phyloP scores from a whole-genome alignment of 2,113 vertebrate species.

The Oenanthe oenanthe region DNA sequence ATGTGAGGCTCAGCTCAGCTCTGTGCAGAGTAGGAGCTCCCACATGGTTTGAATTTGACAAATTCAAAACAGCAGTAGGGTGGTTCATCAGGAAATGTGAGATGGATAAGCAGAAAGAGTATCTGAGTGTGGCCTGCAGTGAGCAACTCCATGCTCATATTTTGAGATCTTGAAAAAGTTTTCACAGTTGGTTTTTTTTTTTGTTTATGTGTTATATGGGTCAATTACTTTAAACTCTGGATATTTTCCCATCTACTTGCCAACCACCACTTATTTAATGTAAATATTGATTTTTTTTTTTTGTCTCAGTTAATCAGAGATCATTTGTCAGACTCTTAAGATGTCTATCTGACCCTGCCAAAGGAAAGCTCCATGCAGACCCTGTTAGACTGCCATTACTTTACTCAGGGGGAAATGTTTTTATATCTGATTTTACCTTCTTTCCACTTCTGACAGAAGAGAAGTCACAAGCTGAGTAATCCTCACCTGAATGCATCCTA shows the following conservation, averaged over 20 bases:
- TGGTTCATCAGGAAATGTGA: background rate
- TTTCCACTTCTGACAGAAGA: background rate
- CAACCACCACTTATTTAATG: constrained; percentile 29
- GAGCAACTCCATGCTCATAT: background rate
- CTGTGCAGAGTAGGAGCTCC: background rate
- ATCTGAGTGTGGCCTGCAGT: background rate
- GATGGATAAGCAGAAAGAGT: background rate
- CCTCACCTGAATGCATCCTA: background rate
- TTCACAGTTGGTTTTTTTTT: background rate
- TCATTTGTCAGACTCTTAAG: constrained; percentile 9
- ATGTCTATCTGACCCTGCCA: background rate
- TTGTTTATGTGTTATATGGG: background rate
- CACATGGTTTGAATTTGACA: background rate
- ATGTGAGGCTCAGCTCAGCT: background rate
- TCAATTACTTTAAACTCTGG: constrained; percentile 23
- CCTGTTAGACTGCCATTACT: background rate
- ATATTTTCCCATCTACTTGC: background rate
- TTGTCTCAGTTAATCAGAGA: constrained; percentile 6
- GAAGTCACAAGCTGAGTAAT: background rate
- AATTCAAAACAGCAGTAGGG: background rate
- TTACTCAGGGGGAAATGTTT: background rate
- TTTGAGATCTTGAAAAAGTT: background rate
- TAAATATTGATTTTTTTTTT: constrained; percentile 25
- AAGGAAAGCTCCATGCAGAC: background rate
- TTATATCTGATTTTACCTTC: background rate